phyloP scores from a whole-genome alignment of 1,140 invertebrate genomes.

The Kradibia gibbosae region DNA sequence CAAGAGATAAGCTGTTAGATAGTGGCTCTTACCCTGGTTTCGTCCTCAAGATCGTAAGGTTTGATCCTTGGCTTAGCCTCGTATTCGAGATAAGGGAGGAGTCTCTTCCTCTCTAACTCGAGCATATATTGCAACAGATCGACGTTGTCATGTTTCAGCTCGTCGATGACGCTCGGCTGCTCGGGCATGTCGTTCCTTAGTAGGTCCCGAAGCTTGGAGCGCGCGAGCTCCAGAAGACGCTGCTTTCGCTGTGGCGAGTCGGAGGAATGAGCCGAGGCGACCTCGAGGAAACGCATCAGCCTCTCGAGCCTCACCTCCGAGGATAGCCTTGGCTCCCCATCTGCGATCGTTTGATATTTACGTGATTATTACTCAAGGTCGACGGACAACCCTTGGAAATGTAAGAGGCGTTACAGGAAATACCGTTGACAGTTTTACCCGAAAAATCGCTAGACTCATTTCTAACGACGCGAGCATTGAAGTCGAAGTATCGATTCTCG shows the following conservation, averaged over 20 bases:
- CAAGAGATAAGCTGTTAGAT: too few species aligned
- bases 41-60: slow-evolving; percentile 19
- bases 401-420: too few species aligned
- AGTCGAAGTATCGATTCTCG: too few species aligned
- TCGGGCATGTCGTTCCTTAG: slow-evolving; percentile 52
- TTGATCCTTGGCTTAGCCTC: slow-evolving; percentile 6
- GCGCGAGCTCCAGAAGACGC: slow-evolving; percentile 52
- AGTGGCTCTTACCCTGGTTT: slow-evolving; percentile 16
- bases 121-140: slow-evolving; percentile 33
- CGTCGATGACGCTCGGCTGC: slow-evolving; percentile 53
- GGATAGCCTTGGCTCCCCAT: slow-evolving; percentile 58
- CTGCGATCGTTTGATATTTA: slow-evolving; percentile 18
- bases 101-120: slow-evolving; percentile 33
- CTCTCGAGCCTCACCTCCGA: slow-evolving; percentile 58
- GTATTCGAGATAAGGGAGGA: slow-evolving; percentile 37
- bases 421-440: too few species aligned
- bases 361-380: neutral
- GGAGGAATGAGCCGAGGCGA: neutral
- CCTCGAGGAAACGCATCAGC: slow-evolving; percentile 58
- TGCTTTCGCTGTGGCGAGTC: slow-evolving; percentile 45
- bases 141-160: slow-evolving; percentile 26
- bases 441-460: too few species aligned
- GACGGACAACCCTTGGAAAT: too few species aligned
- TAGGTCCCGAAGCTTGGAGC: slow-evolving; percentile 54
- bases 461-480: too few species aligned